Evolutionary conservation across 2,888 invertebrate genomes (phyloP).

Genomic region (Nomada lathburiana): DNA sequence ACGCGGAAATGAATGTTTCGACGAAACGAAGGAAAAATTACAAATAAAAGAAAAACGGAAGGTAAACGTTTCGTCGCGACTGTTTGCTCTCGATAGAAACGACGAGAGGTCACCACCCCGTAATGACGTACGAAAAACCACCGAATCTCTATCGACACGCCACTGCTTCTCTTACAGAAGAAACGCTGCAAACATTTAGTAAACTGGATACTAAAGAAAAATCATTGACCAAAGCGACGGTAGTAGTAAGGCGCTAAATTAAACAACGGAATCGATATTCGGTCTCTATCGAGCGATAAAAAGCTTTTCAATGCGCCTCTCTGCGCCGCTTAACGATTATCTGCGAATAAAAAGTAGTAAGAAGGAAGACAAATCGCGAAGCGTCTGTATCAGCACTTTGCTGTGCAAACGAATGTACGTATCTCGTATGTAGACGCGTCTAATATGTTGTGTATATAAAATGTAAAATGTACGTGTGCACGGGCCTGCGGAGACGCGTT

Average conservation of each 20-base stretch:
- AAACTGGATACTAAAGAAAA: conserved; percentile 55
- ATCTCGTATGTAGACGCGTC: background rate
- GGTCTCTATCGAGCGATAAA: conserved; percentile 51
- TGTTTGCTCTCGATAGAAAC: background rate
- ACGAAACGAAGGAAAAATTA: too few species aligned
- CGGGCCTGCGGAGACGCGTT: too few species aligned
- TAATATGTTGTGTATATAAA: conserved; percentile 3
- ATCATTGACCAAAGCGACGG: conserved; percentile 31
- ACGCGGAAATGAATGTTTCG: too few species aligned
- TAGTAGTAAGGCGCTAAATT: conserved; percentile 20
- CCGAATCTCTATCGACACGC: background rate
- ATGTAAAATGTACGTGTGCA: conserved; percentile 31
- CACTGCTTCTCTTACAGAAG: conserved; percentile 3
- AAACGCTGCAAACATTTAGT: conserved; percentile 22
- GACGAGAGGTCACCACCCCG: background rate
- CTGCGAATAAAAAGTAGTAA: conserved; percentile 53
- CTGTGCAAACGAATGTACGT: conserved; percentile 52
- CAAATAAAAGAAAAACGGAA: too few species aligned
- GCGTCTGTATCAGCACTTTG: conserved; percentile 62
- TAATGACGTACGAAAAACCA: background rate
- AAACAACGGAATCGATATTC: conserved; percentile 43
- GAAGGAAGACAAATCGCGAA: conserved; percentile 65
- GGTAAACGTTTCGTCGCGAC: too few species aligned
- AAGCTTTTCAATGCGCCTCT: conserved; percentile 33
- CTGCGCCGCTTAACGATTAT: conserved; percentile 17